Evolutionary conservation across 2,113 vertebrate species (phyloP), one percentile per base, ranked within the genome.

Genomic region (Phodopus roborovskii): DNA sequence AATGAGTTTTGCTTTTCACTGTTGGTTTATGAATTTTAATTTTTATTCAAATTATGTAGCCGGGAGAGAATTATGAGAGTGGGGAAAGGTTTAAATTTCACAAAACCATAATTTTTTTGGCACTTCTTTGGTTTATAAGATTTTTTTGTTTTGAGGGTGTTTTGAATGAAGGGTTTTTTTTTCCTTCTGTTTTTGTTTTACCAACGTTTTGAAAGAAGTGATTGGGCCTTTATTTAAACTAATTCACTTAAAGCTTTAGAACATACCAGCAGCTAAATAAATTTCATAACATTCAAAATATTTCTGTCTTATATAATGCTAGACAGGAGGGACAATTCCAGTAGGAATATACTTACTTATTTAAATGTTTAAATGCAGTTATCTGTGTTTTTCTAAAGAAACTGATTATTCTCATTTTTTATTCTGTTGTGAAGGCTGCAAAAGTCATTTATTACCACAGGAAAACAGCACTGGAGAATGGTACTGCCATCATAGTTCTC

Each of bases 231-330:
- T 91, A 95, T 96, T 96, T 92, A 94, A 96, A 89, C 94, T 90
- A 96, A 28, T 86, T 75, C 50, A 58, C 30, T 81, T 95, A 90
- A 86, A 92, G n/a, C 48, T 95, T 93, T 70, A 96, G 75, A 96
- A 85, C 39, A 95, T 42, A 97, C 64, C 96, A 91, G 60, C 71
- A 33, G 92, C 97, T 97, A 95, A 97, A 92, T 97, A 97, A 97
- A 96, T 77, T 87, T 33, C 33, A 94, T 48, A 95, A 45, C 81
- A 79, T 95, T 94, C 26, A 82, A 85, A 96, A 50, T 95, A 90
- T 85, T 90, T 96, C 33, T 94, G 15, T 39, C 26, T 94, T 87
- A 78, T 92, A 33, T 96, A 22, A 89, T 94, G 48, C 50, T 96
- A 84, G 6, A 30, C 87, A 85, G 91, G 33, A 96, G 87, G 48